Percentiles rank a stretch among this genome's conserved stretches.
Conservation (phyloP, 2,113 vertebrate species). For the Callopanchax toddi region DNA sequence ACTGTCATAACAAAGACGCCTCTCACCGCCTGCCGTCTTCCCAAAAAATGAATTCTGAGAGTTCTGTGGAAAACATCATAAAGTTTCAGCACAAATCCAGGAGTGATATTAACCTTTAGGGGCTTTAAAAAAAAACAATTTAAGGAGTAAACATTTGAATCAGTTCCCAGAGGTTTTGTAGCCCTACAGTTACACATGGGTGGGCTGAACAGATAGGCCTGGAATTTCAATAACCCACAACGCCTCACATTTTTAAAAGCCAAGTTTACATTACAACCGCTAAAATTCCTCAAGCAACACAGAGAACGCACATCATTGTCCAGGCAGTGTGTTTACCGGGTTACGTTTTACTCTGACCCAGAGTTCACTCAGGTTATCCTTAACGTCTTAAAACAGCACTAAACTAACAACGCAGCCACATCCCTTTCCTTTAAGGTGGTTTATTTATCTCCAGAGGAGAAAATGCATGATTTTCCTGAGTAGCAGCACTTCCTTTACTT, state of each 20-base stretch:
- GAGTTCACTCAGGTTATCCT: slow-evolving; percentile 52
- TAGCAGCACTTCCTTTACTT: slow-evolving; percentile 69
- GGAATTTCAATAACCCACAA: slow-evolving; percentile 43
- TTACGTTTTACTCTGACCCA: slow-evolving; percentile 33
- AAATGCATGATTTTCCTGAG: slow-evolving; percentile 65
- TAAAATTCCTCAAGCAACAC: slow-evolving; percentile 23
- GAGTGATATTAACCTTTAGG: neutral
- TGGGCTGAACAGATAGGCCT: slow-evolving; percentile 42
- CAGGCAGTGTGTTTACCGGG: neutral
- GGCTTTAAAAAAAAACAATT: neutral
- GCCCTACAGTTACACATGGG: slow-evolving; percentile 31
- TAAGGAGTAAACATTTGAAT: slow-evolving; percentile 12
- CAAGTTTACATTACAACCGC: slow-evolving; percentile 24
- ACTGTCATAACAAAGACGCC: slow-evolving; percentile 61
- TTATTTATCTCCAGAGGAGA: slow-evolving; percentile 75
- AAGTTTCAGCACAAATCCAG: slow-evolving; percentile 8
- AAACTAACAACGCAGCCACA: slow-evolving; percentile 66
- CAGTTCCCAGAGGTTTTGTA: slow-evolving; percentile 16
- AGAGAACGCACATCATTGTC: neutral
- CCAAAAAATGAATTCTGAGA: slow-evolving; percentile 26
- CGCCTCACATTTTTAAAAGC: slow-evolving; percentile 37
- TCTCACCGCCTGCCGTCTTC: slow-evolving; percentile 47
- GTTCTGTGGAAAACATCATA: slow-evolving; percentile 17
- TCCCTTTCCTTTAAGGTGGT: slow-evolving; percentile 76
- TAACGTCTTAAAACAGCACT: slow-evolving; percentile 51